A percentile compares a stretch with the other conserved stretches of the same genome.
Evolutionary conservation across 2,888 invertebrate species (phyloP).

Genomic region (Lithophane semibrunnea): DNA sequence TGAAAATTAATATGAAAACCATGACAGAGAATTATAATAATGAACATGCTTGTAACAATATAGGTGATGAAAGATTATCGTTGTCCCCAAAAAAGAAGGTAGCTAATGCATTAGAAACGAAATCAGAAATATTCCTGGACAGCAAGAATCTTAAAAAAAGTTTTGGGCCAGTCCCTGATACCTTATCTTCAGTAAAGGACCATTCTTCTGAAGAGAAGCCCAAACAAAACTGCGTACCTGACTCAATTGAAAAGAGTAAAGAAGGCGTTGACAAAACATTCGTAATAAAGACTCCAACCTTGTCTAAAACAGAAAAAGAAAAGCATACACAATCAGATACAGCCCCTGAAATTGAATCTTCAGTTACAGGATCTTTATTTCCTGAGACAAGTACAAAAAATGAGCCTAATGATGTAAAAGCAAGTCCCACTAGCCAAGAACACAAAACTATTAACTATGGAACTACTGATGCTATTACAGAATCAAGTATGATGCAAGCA

Average conservation of each 20-base stretch:
- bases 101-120: constrained; percentile 68
- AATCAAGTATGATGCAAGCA: constrained; percentile 64
- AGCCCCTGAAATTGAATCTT: constrained; percentile 37
- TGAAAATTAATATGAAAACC: constrained; percentile 88
- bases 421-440: constrained; percentile 47
- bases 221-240: constrained; percentile 69
- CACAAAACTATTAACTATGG: constrained; percentile 50
- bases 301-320: constrained; percentile 39
- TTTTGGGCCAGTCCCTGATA: constrained; percentile 41
- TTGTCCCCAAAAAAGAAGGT: constrained; percentile 76
- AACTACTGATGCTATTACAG: constrained; percentile 42
- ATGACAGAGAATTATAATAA: constrained; percentile 76
- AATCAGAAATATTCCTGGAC: constrained; percentile 51
- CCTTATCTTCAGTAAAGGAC: constrained; percentile 36
- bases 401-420: constrained; percentile 46
- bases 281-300: constrained; percentile 29
- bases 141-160: constrained; percentile 48
- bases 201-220: constrained; percentile 44
- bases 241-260: constrained; percentile 45
- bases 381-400: constrained; percentile 48
- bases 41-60: constrained; percentile 76
- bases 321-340: constrained; percentile 38
- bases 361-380: constrained; percentile 31
- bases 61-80: constrained; percentile 80
- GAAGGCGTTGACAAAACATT: constrained; percentile 45